These are phyloP conservation scores for Heterotis niloticus DNA, from an alignment of 2,113 vertebrate species.

Conservation along the genomic window DNA sequence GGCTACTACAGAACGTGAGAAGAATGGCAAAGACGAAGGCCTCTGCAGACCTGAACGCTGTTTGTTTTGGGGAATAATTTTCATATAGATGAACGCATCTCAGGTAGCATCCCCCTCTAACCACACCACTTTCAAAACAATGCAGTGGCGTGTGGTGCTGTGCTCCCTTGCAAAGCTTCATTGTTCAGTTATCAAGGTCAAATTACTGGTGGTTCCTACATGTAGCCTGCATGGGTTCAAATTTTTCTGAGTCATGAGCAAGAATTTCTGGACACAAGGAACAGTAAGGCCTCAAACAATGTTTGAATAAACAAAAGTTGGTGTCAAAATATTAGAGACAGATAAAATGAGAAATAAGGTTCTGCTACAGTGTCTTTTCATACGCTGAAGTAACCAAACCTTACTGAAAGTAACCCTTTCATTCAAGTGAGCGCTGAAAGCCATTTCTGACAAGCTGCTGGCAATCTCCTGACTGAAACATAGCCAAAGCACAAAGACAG, in stretches of 20 bases:
- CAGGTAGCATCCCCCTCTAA: neutral
- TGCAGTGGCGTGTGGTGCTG: neutral
- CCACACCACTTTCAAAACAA: neutral
- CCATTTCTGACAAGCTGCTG: neutral
- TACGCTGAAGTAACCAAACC: neutral
- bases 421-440: neutral
- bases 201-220: neutral
- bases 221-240: neutral
- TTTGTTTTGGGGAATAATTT: neutral
- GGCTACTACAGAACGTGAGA: neutral
- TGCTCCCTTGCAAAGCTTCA: slow-evolving; percentile 2
- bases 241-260: neutral
- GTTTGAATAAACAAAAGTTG: neutral
- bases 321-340: neutral
- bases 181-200: slow-evolving; percentile 7
- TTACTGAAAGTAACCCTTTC: neutral
- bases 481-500: neutral
- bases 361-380: neutral
- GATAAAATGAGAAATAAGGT: neutral
- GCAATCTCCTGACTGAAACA: neutral
- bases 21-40: neutral
- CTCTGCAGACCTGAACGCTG: neutral
- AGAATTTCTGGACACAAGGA: neutral
- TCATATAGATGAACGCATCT: neutral
- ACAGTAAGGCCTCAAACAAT: neutral